phyloP scores from a whole-genome alignment of 1,140 invertebrate genomes.

The Drosophila lacertosa region DNA sequence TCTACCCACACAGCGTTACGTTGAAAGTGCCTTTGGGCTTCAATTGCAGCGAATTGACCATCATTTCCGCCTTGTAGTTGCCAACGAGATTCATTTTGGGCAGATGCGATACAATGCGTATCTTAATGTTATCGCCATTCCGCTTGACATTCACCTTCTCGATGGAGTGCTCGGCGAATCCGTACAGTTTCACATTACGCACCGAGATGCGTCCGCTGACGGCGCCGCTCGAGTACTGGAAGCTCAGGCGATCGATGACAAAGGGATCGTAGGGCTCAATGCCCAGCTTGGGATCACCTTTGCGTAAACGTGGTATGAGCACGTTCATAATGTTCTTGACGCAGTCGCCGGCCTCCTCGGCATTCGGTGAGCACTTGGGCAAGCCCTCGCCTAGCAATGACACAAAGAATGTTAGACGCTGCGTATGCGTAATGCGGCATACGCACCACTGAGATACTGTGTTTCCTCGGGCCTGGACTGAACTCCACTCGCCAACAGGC shows the following conservation, averaged over 20 bases:
- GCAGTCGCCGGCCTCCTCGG: constrained; percentile 60
- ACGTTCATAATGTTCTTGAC: constrained; percentile 60
- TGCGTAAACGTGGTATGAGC: constrained; percentile 49
- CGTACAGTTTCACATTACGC: constrained; percentile 58
- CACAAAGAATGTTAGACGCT: neutral
- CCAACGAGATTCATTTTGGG: constrained; percentile 68
- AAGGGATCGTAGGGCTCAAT: constrained; percentile 77
- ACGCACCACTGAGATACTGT: constrained; percentile 48
- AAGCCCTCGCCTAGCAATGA: constrained; percentile 22
- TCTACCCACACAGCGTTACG: constrained; percentile 68
- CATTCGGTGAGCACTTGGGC: constrained; percentile 55
- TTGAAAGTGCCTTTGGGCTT: constrained; percentile 80
- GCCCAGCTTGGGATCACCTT: constrained; percentile 58
- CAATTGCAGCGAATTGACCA: constrained; percentile 69
- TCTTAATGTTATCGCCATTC: constrained; percentile 51
- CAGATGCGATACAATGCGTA: constrained; percentile 35
- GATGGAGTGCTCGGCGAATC: constrained; percentile 47
- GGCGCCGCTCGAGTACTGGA: constrained; percentile 60
- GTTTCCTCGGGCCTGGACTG: constrained; percentile 36
- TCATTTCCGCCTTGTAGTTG: constrained; percentile 76
- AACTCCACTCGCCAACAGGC: constrained; percentile 36
- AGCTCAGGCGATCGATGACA: constrained; percentile 57
- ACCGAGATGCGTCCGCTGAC: constrained; percentile 67
- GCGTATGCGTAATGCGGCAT: constrained; percentile 15
- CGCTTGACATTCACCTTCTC: constrained; percentile 52